A percentile compares a stretch with the other conserved stretches of the same genome.
phyloP scores from a whole-genome alignment of 2,113 vertebrate genomes.

The Zingel zingel region DNA sequence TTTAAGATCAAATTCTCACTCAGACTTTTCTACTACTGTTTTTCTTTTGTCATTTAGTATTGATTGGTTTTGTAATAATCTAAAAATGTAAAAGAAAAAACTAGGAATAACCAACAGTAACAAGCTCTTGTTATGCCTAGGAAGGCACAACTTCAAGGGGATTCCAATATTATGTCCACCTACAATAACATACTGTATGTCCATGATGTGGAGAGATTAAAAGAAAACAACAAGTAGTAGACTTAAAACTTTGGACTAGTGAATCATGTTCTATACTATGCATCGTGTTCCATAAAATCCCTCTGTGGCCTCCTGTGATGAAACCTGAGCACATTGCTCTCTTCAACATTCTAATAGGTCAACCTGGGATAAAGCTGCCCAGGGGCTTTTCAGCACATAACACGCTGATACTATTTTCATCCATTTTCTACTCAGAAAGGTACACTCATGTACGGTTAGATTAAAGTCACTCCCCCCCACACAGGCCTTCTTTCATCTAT shows the following conservation, averaged over 20 bases:
- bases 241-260: not conserved
- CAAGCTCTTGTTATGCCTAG: not conserved
- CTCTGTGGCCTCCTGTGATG: conserved; percentile 8
- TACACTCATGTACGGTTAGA: conserved; percentile 10
- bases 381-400: conserved; percentile 39
- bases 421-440: conserved; percentile 32
- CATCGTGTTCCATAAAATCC: not conserved
- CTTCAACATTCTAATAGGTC: conserved; percentile 13
- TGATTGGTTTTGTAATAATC: not conserved
- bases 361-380: conserved; percentile 34
- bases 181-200: not conserved
- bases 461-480: conserved; percentile 29
- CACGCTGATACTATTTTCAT: conserved; percentile 51
- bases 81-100: not conserved
- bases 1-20: too few relatives aligned
- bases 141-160: not conserved
- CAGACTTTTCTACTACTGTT: too few relatives aligned
- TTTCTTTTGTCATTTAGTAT: too few relatives aligned
- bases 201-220: not conserved
- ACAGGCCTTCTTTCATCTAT: conserved; percentile 16
- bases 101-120: too few relatives aligned
- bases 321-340: conserved; percentile 46
- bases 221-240: not conserved
- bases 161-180: not conserved
- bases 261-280: not conserved